phyloP scores from a whole-genome alignment of 2,888 invertebrate species.

The Drosophila phalerata region DNA sequence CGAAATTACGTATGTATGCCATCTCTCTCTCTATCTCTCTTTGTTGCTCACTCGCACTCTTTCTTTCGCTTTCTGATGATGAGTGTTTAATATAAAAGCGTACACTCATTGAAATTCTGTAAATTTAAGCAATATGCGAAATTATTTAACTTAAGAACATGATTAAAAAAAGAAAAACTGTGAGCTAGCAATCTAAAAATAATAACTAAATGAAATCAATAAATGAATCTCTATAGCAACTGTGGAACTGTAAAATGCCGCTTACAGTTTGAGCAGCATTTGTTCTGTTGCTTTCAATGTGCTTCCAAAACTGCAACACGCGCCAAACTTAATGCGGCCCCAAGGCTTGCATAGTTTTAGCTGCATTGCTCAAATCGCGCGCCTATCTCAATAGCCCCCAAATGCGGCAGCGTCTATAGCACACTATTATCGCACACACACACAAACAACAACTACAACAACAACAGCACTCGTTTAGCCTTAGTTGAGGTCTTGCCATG shows the following conservation, averaged over 20 bases:
- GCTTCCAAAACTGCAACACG: constrained; percentile 64
- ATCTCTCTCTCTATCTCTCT: neutral
- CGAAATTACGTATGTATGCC: constrained; percentile 37
- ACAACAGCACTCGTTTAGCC: constrained; percentile 65
- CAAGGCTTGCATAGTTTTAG: constrained; percentile 70
- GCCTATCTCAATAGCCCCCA: constrained; percentile 80
- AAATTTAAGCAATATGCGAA: constrained; percentile 27
- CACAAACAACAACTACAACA: constrained; percentile 34
- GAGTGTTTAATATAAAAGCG: neutral
- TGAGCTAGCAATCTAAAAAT: constrained; percentile 17
- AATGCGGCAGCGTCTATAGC: constrained; percentile 66
- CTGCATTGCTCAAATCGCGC: constrained; percentile 61
- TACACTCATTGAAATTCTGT: constrained; percentile 10
- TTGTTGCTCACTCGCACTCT: neutral
- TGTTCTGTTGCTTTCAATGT: constrained; percentile 8
- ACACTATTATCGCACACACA: constrained; percentile 21
- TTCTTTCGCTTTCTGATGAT: neutral
- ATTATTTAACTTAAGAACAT: constrained; percentile 4
- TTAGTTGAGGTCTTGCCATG: constrained; percentile 80
- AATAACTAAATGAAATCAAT: constrained; percentile 3
- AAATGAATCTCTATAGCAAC: neutral
- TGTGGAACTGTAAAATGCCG: constrained; percentile 43
- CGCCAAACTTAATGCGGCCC: constrained; percentile 65
- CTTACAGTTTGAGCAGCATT: constrained; percentile 36
- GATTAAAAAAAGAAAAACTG: constrained; percentile 5